These are phyloP conservation scores for Serripes groenlandicus DNA, from an alignment of 2,888 invertebrate genomes.

Conservation along the genomic window DNA sequence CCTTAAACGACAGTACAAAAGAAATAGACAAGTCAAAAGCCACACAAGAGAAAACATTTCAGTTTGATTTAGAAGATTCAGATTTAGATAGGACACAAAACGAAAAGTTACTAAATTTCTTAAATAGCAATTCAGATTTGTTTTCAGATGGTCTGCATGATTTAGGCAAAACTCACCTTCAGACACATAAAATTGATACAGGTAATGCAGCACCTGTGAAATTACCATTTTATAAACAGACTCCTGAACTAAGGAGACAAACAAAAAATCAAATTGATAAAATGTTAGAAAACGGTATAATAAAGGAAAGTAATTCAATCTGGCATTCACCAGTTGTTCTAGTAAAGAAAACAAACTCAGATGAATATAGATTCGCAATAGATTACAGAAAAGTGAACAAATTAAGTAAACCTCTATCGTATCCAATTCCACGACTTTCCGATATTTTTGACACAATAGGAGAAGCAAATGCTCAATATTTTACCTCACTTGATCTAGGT, in stretches of 20 bases:
- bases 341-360: background rate
- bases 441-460: constrained; percentile 62
- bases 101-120: constrained; percentile 15
- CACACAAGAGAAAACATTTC: background rate
- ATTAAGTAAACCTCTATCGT: constrained; percentile 41
- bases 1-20: background rate
- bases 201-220: constrained; percentile 43
- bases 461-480: constrained; percentile 51
- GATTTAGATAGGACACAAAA: background rate
- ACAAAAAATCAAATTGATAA: background rate
- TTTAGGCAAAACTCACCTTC: constrained; percentile 46
- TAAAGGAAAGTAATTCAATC: background rate
- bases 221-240: constrained; percentile 31
- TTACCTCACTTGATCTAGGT: constrained; percentile 58
- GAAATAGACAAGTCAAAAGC: background rate
- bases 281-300: constrained; percentile 9
- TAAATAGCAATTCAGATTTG: constrained; percentile 44
- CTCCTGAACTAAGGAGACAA: background rate
- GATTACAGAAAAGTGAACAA: background rate
- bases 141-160: constrained; percentile 54
- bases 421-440: constrained; percentile 59
- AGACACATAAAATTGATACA: constrained; percentile 41
- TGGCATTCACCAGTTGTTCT: constrained; percentile 1
- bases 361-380: constrained; percentile 17
- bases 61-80: background rate